Evolutionary conservation across 2,797 vertebrate genomes (phyloP).

Genomic region (Macroramphosus scolopax): DNA sequence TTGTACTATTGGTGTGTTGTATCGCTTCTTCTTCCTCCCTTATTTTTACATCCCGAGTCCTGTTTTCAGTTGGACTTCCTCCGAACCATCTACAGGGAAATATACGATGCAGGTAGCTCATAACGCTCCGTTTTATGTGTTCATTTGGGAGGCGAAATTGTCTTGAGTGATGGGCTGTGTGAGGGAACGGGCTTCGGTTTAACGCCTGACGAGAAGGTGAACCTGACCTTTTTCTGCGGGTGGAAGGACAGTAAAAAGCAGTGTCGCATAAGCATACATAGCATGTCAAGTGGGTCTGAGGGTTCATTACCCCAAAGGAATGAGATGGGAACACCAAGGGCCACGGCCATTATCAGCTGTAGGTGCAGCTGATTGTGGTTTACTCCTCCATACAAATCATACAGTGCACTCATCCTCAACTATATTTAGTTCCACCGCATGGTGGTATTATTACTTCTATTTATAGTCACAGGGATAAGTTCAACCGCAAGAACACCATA

Average conservation of each 20-base stretch:
- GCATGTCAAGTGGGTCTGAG: slow-evolving; percentile 45
- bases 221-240: slow-evolving; percentile 51
- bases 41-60: slow-evolving; percentile 25
- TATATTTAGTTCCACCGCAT: slow-evolving; percentile 41
- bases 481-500: not conserved
- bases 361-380: slow-evolving; percentile 62
- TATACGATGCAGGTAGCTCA: slow-evolving; percentile 50
- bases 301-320: slow-evolving; percentile 64
- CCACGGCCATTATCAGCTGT: slow-evolving; percentile 44
- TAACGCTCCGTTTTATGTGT: slow-evolving; percentile 62
- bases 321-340: slow-evolving; percentile 42
- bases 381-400: slow-evolving; percentile 58
- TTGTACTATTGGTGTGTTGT: not conserved
- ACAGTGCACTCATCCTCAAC: slow-evolving; percentile 29
- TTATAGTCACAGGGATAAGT: slow-evolving; percentile 4
- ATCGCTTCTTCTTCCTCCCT: not conserved
- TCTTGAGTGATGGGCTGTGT: slow-evolving; percentile 50
- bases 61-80: slow-evolving; percentile 19
- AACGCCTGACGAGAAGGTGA: slow-evolving; percentile 70
- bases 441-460: not conserved
- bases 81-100: slow-evolving; percentile 44
- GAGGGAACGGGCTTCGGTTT: slow-evolving; percentile 60
- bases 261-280: slow-evolving; percentile 49
- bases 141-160: slow-evolving; percentile 58
- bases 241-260: slow-evolving; percentile 50